Evolutionary conservation across 2,888 invertebrate species (phyloP).

Genomic region (Parelbella ahira): DNA sequence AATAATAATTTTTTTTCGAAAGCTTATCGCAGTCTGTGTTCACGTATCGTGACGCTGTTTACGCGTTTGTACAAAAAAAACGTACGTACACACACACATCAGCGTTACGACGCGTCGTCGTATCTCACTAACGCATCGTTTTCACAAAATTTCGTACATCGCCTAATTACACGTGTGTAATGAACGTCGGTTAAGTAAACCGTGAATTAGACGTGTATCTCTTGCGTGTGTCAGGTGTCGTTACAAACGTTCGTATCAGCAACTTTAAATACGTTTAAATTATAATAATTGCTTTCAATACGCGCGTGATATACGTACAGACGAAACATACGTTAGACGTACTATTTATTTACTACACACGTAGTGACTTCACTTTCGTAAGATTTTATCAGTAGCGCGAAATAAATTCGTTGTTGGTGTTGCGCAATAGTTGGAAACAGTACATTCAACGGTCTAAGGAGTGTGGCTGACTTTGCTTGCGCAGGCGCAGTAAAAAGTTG

Average conservation of each 20-base stretch:
- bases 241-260: constrained; percentile 57
- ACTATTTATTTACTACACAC: constrained; percentile 38
- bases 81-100: constrained; percentile 41
- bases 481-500: constrained; percentile 40
- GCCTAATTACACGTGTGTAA: constrained; percentile 26
- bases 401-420: constrained; percentile 31
- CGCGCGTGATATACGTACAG: constrained; percentile 57
- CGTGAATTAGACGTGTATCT: constrained; percentile 28
- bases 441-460: constrained; percentile 18
- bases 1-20: constrained; percentile 61
- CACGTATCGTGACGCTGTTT: constrained; percentile 63
- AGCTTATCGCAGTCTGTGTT: constrained; percentile 63
- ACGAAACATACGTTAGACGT: constrained; percentile 31
- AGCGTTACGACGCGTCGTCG: constrained; percentile 29
- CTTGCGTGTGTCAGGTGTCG: constrained; percentile 54
- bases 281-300: constrained; percentile 34
- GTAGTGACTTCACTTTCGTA: constrained; percentile 47
- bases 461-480: constrained; percentile 20
- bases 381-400: constrained; percentile 51
- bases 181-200: constrained; percentile 26
- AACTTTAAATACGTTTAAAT: too few relatives aligned
- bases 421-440: constrained; percentile 25
- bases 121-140: constrained; percentile 19
- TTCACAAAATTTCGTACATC: constrained; percentile 23
- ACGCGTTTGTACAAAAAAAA: constrained; percentile 44